These are phyloP conservation scores for Mallateleia sp. DNA, from an alignment of 2,888 invertebrate species.

Conservation along the genomic window DNA sequence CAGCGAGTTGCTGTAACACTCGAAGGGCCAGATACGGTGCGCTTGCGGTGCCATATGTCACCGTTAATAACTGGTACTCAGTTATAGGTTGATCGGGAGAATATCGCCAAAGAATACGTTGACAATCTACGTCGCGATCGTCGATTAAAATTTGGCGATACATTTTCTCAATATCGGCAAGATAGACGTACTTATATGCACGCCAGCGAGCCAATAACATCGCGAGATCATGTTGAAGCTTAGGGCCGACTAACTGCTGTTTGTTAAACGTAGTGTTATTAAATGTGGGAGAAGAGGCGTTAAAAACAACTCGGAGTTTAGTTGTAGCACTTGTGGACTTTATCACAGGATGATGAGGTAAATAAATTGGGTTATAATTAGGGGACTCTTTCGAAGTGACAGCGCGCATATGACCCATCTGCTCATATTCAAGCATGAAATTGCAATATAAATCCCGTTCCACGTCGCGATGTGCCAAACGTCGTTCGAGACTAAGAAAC, in stretches of 20 bases:
- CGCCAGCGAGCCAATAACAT: constrained; percentile 23
- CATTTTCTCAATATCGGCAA: neutral
- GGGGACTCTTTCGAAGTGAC: no score
- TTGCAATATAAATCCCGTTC: neutral
- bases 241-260: neutral
- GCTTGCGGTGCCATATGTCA: no score
- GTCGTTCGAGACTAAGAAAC: no score
- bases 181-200: neutral
- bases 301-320: neutral
- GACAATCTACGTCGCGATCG: constrained; percentile 16
- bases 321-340: constrained; percentile 5
- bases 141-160: constrained; percentile 1
- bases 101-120: constrained; percentile 21
- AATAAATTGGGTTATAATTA: no score
- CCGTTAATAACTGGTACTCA: constrained; percentile 25
- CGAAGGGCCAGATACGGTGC: neutral
- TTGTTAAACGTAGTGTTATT: neutral
- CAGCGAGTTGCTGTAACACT: constrained; percentile 11
- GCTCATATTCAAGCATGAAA: neutral
- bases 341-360: constrained; percentile 11
- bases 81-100: neutral
- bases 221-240: neutral
- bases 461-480: no score
- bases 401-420: neutral
- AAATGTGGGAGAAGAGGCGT: neutral